Evolutionary conservation across 2,888 invertebrate genomes (phyloP).

Genomic region (Dryomyza anilis): DNA sequence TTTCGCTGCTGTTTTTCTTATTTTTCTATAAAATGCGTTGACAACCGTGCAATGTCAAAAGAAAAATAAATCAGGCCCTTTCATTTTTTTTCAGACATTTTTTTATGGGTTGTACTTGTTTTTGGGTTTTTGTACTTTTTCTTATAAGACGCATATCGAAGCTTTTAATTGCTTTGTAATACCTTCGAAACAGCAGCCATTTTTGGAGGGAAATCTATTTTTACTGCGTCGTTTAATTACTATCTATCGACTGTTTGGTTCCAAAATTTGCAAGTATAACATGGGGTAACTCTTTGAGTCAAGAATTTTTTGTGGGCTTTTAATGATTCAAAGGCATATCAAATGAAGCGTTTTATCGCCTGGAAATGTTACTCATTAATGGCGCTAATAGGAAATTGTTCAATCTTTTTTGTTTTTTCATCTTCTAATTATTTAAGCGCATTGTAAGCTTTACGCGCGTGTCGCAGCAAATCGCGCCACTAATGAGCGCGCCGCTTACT

Average conservation of each 20-base stretch:
- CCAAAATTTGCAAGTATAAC: too few species aligned
- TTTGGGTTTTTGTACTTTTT: background rate
- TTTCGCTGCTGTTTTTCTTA: background rate
- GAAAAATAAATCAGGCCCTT: background rate
- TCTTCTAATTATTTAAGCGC: conserved; percentile 13
- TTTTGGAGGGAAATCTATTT: too few species aligned
- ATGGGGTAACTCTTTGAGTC: too few species aligned
- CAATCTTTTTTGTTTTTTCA: background rate
- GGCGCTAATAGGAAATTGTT: background rate
- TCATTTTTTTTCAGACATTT: background rate
- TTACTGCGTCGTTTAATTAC: background rate
- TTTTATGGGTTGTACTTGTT: background rate
- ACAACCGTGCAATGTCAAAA: background rate
- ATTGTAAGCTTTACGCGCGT: conserved; percentile 5
- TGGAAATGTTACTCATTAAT: conserved; percentile 9
- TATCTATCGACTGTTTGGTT: background rate
- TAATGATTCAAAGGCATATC: too few species aligned
- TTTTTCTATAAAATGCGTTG: background rate
- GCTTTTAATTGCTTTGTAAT: conserved; percentile 6
- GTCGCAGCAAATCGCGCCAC: conserved; percentile 10
- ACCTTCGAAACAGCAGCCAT: background rate
- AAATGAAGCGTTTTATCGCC: too few species aligned
- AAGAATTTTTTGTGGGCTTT: too few species aligned
- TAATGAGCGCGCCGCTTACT: background rate
- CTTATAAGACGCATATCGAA: background rate